Base-by-base conservation (phyloP, 2,797 vertebrate genomes). In the Carduelis carduelis region DNA sequence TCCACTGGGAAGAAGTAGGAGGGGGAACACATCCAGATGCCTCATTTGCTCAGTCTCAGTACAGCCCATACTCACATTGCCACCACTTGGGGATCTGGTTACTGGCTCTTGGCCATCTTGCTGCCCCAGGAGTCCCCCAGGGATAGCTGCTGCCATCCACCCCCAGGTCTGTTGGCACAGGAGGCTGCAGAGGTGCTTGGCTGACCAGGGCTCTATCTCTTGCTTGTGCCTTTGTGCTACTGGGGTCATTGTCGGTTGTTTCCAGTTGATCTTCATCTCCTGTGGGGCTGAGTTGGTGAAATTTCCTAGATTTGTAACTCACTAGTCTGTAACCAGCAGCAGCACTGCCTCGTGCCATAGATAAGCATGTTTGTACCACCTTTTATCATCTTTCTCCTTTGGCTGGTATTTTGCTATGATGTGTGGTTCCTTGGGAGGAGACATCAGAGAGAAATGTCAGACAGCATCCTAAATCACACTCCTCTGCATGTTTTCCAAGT, bases 321-420 rank as follows among this genome's bases (percentile, higher is more conserved):
- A 1, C 17, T 61, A 20, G 57, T 47, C 56, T 89, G 82, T 66
- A 76, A 72, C 14, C 27, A 50, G 39, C 76, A 39, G 77, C 49
- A 53, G 64, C 49, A 32, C 47, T 93, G 74, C 34, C 37, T 91
- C 69, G 55, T 80, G 49, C 52, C 66, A 32, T 24, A 43, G 63
- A 53, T 72, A 72, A 16, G 22, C 60, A 24, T 79, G 63, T 66
- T 92, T 68, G 41, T 88, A 66, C 57, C 47, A 87, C 59, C 60
- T 91, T 94, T 76, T 90, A 64, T 81, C 87, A 70, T 78, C 76
- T 72, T 88, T 88, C 55, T 91, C 76, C 60, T 81, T 76, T 59
- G 66, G 44, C 52, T 86, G 66, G 41, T 87, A 56, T 74, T 94
- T 92, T 81, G 56, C 65, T 63, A 5, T 90, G 87, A 86, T 60